Base-by-base conservation (phyloP, 2,888 invertebrate genomes). In the Schizotus pectinicornis region DNA sequence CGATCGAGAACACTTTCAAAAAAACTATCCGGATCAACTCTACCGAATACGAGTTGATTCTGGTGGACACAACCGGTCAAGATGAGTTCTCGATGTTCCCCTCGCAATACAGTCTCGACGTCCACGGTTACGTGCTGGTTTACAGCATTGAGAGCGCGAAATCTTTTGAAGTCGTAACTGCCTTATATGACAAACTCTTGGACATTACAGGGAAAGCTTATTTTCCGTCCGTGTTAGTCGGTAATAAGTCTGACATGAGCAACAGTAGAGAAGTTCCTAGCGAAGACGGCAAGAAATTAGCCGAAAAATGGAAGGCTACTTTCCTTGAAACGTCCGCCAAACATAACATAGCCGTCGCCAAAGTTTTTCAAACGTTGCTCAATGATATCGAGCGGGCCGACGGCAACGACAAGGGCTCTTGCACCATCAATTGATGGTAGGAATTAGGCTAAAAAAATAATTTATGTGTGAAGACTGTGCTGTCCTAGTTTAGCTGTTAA, bases 81-180 rank as follows among this genome's bases (percentile, higher is more conserved):
- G 95, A 97, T 85, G 96, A 96, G 79, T 96, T 94, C 79, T 94
- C 94, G 68, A 92, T 97, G 82, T 93, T 95, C 76, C 95, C 96
- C 9, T 88, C 92, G 54, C 92, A 94, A 75, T 96, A 96, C 80
- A 91, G 94, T 67, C 91, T 94, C 89, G 94, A 94, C 76, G 93
- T 94, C 70, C 94, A 96, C 81, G 96, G 96, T 60, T 96, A 95
- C 81, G 93, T 97, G 14, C 83, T 96, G 62, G 96, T 96, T 0
- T 96, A 96, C 81, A 95, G 95, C 54, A 95, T 96, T 73, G 94
- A 92, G 64, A 92, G 92, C 71, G 86, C 88, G 73, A 92, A 94
- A 81, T 94, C 94, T 70, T 95, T 95, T 81, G 95, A 96, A 84
- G 94, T 96, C 73, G 90, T 95, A 65, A 90, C 94, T 84, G 89